A percentile compares a stretch with the other conserved stretches of the same genome.
phyloP scores from a whole-genome alignment of 2,888 invertebrate genomes.

The Amphipoea oculea region DNA sequence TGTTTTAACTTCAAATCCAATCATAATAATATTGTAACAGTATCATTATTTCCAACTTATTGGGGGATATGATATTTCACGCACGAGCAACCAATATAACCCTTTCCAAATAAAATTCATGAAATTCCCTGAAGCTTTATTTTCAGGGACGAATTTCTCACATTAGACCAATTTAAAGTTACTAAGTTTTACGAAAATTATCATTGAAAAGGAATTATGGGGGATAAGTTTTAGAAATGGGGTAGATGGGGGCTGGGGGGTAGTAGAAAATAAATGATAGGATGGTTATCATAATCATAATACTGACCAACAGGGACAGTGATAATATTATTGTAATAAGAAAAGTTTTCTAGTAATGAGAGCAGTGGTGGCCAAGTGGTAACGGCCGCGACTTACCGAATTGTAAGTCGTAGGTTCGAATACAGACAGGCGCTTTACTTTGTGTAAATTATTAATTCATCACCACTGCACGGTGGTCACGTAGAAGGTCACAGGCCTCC shows the following conservation, averaged over 20 bases:
- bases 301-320: background rate
- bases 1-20: background rate
- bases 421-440: too few relatives aligned
- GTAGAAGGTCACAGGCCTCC: too few relatives aligned
- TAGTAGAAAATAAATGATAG: background rate
- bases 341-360: constrained; percentile 6
- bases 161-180: constrained; percentile 10
- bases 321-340: constrained; percentile 22
- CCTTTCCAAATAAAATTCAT: constrained; percentile 22
- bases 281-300: background rate
- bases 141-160: constrained; percentile 9
- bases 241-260: too few relatives aligned
- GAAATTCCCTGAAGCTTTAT: constrained; percentile 31
- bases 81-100: constrained; percentile 29
- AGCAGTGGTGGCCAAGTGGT: too few relatives aligned
- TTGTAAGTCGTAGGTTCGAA: too few relatives aligned
- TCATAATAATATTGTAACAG: background rate
- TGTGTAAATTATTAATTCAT: too few relatives aligned
- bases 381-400: too few relatives aligned
- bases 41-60: background rate
- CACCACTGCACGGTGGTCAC: too few relatives aligned
- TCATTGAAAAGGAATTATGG: background rate
- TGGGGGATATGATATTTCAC: background rate
- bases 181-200: background rate
- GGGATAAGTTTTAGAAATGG: constrained; percentile 11